Evolutionary conservation across 2,888 invertebrate genomes (phyloP).

Genomic region (Callyntrura sp.): DNA sequence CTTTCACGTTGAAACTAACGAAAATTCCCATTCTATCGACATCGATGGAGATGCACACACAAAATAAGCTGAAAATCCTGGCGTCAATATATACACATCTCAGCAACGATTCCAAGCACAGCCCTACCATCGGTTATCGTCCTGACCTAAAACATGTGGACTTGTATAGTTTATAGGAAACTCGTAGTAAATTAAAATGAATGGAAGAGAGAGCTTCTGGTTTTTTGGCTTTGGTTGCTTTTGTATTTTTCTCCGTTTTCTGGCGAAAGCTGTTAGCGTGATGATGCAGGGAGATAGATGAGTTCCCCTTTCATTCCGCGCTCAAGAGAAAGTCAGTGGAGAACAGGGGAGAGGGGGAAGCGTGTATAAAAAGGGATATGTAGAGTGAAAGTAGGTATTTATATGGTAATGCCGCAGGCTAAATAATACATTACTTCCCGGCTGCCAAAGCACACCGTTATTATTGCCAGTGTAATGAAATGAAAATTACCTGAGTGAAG

Average conservation of each 20-base stretch:
- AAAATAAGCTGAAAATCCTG: no score
- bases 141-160: no score
- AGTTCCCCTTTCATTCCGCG: constrained; percentile 37
- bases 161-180: no score
- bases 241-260: background rate
- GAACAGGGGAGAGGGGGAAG: background rate
- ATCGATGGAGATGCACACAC: background rate
- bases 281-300: constrained; percentile 53
- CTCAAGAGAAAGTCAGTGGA: background rate
- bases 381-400: constrained; percentile 28
- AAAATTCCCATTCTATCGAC: background rate
- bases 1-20: constrained; percentile 6
- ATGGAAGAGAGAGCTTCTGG: constrained; percentile 38
- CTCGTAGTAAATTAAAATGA: constrained; percentile 49
- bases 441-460: no score
- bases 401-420: constrained; percentile 37
- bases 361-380: background rate
- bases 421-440: constrained; percentile 13
- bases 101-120: no score
- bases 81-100: no score
- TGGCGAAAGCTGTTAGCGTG: no score
- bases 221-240: background rate
- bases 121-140: no score
- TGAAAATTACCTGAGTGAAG: no score
- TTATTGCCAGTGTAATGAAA: constrained; percentile 2